Conservation (phyloP, 2,888 invertebrate species). For the Hoplodrina ambigua region DNA sequence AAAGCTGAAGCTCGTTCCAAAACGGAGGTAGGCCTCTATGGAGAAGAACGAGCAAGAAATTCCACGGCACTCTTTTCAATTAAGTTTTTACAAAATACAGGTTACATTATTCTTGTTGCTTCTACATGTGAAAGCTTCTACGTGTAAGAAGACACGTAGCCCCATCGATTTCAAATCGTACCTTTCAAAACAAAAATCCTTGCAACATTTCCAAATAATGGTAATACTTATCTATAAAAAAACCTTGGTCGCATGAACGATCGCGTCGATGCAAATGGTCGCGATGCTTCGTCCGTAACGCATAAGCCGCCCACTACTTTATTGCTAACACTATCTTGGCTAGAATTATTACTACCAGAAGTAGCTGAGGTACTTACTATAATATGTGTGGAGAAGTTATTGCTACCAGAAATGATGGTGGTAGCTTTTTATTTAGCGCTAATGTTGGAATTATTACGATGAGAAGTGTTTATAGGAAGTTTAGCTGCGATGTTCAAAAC, state of each 20-base stretch:
- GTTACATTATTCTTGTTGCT: too few species aligned
- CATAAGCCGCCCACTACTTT: constrained; percentile 14
- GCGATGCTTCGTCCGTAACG: constrained; percentile 39
- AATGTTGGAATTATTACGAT: not conserved
- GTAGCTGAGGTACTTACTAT: constrained; percentile 1
- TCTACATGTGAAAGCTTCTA: too few species aligned
- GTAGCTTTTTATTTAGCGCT: not conserved
- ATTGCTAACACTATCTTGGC: constrained; percentile 23
- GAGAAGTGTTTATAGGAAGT: not conserved
- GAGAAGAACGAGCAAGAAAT: too few species aligned
- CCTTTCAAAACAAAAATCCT: too few species aligned
- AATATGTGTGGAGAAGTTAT: constrained; percentile 10
- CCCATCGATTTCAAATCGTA: too few species aligned
- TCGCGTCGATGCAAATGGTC: constrained; percentile 49
- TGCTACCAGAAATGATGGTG: constrained; percentile 10
- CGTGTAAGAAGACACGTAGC: too few species aligned
- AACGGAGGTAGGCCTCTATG: too few species aligned
- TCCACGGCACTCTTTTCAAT: too few species aligned
- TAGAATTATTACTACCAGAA: constrained; percentile 39
- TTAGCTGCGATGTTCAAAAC: not conserved
- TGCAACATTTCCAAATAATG: not conserved
- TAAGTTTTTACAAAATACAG: too few species aligned
- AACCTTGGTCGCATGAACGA: constrained; percentile 41
- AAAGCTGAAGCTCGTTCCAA: too few species aligned
- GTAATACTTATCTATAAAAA: not conserved